Conservation (phyloP, 2,888 invertebrate genomes). For the Oxycera nigricornis region DNA sequence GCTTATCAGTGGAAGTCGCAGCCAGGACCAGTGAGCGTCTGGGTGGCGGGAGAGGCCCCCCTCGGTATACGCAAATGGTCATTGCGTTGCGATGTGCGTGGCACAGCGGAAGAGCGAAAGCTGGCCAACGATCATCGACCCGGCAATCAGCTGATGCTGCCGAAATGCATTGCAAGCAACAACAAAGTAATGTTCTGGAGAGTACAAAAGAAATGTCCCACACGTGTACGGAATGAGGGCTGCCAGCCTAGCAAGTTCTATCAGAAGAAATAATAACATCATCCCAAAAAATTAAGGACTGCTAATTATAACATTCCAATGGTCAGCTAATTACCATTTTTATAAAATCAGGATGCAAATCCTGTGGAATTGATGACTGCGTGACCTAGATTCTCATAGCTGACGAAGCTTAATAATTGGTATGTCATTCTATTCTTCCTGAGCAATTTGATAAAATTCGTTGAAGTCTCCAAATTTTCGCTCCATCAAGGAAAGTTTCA, state of each 20-base stretch:
- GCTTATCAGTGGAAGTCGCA: conserved; percentile 27
- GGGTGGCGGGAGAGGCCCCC: neutral
- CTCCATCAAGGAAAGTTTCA: neutral
- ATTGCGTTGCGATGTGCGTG: conserved; percentile 9
- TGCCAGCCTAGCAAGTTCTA: neutral
- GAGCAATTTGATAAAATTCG: neutral
- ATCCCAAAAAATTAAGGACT: neutral
- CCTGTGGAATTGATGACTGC: too few species aligned
- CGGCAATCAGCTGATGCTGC: conserved; percentile 29
- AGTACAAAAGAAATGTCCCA: neutral
- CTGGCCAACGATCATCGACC: conserved; percentile 15
- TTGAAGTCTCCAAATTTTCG: neutral
- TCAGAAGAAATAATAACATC: neutral
- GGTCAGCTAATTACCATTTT: too few species aligned
- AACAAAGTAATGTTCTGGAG: neutral
- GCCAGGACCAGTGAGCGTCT: neutral
- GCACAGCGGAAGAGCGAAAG: conserved; percentile 28
- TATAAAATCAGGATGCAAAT: too few species aligned
- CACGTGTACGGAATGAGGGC: conserved; percentile 5
- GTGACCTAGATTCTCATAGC: neutral
- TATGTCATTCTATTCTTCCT: neutral
- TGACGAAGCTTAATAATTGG: neutral
- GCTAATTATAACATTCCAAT: too few species aligned
- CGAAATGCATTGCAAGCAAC: neutral
- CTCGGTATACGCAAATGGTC: neutral